Percentiles rank a stretch among this genome's conserved stretches.
Conservation (phyloP, 2,113 vertebrate genomes). For the Amazona guildingii region DNA sequence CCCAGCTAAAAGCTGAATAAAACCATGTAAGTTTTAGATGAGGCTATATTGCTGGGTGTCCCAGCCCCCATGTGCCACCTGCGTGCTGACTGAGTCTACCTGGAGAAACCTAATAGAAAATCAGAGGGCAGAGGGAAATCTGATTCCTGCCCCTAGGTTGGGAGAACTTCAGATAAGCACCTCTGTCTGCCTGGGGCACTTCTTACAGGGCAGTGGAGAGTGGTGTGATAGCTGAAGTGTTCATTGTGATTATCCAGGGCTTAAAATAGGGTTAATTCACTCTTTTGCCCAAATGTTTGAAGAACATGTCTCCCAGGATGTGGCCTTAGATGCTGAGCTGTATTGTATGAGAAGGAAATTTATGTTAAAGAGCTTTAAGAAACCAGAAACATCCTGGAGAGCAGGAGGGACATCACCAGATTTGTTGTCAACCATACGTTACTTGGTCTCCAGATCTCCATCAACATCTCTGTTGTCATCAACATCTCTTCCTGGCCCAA, state of each 20-base stretch:
- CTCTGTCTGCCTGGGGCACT: neutral
- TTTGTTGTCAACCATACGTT: neutral
- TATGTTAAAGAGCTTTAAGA: neutral
- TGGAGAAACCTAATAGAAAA: neutral
- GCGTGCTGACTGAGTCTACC: neutral
- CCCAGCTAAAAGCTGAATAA: neutral
- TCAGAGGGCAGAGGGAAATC: neutral
- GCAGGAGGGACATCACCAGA: accelerated
- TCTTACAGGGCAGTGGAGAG: neutral
- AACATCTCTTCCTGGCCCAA: neutral
- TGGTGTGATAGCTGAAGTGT: neutral
- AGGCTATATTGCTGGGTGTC: neutral
- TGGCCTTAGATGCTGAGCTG: neutral
- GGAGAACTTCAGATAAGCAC: neutral
- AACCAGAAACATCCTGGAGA: neutral
- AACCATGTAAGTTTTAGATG: neutral
- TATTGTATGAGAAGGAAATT: neutral
- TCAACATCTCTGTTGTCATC: neutral
- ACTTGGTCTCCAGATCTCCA: neutral
- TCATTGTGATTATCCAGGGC: neutral
- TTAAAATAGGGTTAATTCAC: neutral
- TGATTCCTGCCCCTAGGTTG: neutral
- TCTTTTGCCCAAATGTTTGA: neutral
- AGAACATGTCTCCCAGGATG: neutral
- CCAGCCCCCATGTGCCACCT: neutral